phyloP scores from a whole-genome alignment of 2,888 invertebrate species.

The Linhomoeus sp. region DNA sequence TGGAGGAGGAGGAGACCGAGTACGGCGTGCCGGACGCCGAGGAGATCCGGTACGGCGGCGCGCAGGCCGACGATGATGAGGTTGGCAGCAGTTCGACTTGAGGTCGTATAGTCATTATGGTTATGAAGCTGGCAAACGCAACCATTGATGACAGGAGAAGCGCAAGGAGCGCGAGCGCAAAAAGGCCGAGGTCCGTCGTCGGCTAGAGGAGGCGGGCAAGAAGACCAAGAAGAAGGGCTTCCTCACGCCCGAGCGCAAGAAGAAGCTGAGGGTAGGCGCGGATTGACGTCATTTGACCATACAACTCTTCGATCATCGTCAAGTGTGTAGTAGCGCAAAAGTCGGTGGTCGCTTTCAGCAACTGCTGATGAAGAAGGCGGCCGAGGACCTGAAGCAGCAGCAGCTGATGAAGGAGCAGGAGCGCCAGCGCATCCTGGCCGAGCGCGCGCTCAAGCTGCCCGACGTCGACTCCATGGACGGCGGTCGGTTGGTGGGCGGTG shows the following conservation, averaged over 20 bases:
- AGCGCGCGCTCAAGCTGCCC: conserved; percentile 74
- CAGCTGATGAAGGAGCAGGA: conserved; percentile 96
- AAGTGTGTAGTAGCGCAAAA: not conserved
- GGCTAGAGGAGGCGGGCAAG: conserved; percentile 95
- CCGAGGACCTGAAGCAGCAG: conserved; percentile 97
- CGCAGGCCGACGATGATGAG: conserved; percentile 2
- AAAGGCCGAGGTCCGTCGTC: conserved; percentile 94
- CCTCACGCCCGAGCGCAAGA: conserved; percentile 97
- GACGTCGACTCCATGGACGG: too few species aligned
- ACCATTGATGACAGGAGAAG: conserved; percentile 42
- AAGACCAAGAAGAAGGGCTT: conserved; percentile 96
- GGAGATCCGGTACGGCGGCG: conserved; percentile 14
- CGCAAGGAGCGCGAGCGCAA: conserved; percentile 93
- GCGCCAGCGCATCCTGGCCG: conserved; percentile 85
- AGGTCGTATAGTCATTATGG: conserved; percentile 12
- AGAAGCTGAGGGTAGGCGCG: conserved; percentile 76
- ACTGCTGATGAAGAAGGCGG: conserved; percentile 98
- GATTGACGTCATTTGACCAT: too few species aligned
- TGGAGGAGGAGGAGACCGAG: conserved; percentile 5
- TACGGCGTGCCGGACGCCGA: not conserved
- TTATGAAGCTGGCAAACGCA: too few species aligned
- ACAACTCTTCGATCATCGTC: not conserved
- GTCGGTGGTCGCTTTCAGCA: conserved; percentile 44
- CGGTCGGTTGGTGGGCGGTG: too few species aligned
- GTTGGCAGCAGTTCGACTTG: not conserved